Conservation (phyloP, 2,797 vertebrate species). For the Esox lucius region DNA sequence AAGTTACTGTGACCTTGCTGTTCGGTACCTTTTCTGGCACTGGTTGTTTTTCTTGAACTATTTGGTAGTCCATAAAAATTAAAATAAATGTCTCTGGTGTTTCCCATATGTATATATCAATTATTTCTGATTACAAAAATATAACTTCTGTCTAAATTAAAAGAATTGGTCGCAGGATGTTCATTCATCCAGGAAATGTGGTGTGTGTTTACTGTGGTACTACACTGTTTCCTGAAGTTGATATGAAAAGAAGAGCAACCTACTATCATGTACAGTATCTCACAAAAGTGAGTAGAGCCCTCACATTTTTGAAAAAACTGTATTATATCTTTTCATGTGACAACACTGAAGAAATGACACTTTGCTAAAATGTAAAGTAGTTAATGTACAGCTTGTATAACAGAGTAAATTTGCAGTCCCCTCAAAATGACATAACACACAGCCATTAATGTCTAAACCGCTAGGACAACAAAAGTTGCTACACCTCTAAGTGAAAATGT, state of each 20-base stretch:
- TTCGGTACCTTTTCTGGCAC: background rate
- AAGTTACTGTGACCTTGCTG: background rate
- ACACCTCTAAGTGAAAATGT: no score
- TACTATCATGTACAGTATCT: background rate
- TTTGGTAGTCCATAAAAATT: background rate
- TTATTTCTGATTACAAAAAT: background rate
- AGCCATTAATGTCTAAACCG: no score
- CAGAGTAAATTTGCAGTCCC: no score
- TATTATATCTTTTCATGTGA: no score
- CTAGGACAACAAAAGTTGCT: no score
- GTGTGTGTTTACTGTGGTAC: background rate
- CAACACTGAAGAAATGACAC: no score
- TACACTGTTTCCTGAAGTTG: background rate
- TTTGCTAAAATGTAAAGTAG: no score
- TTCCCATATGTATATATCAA: background rate
- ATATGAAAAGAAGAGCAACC: background rate
- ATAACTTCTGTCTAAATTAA: background rate
- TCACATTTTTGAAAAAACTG: no score
- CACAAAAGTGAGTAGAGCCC: no score
- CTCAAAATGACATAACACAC: no score
- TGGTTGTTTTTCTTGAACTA: no score
- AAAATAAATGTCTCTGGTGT: background rate
- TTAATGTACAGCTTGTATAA: no score
- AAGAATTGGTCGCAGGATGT: background rate
- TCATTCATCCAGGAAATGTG: background rate